phyloP scores from a whole-genome alignment of 2,888 invertebrate genomes.

The Mythimna ferrago region DNA sequence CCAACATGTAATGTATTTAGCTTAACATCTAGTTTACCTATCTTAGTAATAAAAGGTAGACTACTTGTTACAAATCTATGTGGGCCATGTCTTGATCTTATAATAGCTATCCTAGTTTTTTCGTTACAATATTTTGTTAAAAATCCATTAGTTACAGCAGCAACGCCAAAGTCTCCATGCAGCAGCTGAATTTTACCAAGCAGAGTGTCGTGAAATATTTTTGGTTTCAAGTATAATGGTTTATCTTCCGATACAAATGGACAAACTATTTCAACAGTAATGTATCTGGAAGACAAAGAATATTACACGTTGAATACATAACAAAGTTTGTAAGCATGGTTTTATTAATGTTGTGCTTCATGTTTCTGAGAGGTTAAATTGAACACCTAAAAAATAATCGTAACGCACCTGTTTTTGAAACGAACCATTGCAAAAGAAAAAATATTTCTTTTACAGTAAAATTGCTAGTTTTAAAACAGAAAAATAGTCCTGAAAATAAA shows the following conservation, averaged over 20 bases:
- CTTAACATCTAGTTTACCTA: conserved; percentile 91
- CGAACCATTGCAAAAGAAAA: conserved; percentile 90
- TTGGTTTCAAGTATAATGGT: conserved; percentile 87
- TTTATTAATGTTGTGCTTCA: not conserved
- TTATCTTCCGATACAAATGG: conserved; percentile 86
- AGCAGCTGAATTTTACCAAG: conserved; percentile 92
- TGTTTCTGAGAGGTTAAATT: not conserved
- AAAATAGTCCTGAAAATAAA: not conserved
- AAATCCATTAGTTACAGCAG: conserved; percentile 93
- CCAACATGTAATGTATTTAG: conserved; percentile 93
- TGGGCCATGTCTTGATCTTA: conserved; percentile 94
- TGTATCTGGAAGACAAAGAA: conserved; percentile 89
- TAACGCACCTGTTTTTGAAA: conserved; percentile 90
- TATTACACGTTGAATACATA: not conserved
- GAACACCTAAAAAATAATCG: not conserved
- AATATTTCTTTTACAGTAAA: not conserved
- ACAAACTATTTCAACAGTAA: conserved; percentile 92
- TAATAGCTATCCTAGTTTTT: conserved; percentile 93
- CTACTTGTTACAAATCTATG: conserved; percentile 93
- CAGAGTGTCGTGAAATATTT: conserved; percentile 90
- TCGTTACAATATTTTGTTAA: conserved; percentile 95
- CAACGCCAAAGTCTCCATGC: conserved; percentile 95
- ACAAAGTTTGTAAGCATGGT: too few relatives aligned
- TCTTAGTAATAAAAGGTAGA: conserved; percentile 93
- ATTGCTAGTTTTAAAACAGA: not conserved